Percentiles rank a stretch among this genome's conserved stretches.
These are phyloP conservation scores for Dryas iulia DNA, from an alignment of 1,140 invertebrate species.

Conservation along the genomic window DNA sequence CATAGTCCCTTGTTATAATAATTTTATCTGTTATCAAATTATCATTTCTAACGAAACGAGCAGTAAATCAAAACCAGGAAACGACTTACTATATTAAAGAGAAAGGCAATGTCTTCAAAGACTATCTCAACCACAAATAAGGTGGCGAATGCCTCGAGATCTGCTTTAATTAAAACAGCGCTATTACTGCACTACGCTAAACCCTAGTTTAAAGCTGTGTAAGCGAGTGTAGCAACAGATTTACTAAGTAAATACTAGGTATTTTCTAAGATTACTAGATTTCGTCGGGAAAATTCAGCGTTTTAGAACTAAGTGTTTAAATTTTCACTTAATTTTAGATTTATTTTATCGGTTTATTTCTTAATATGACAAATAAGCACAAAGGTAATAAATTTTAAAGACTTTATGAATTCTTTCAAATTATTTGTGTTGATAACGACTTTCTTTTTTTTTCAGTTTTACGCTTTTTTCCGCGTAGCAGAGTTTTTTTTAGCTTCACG, in stretches of 20 bases:
- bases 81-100: background rate
- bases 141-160: conserved; percentile 5
- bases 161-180: conserved; percentile 14
- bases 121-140: conserved; percentile 16
- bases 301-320: background rate
- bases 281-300: background rate
- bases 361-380: too few relatives aligned
- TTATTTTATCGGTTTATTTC: background rate
- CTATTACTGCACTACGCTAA: conserved; percentile 12
- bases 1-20: too few relatives aligned
- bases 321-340: background rate
- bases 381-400: background rate
- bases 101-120: conserved; percentile 1
- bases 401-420: too few relatives aligned
- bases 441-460: too few relatives aligned
- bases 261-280: conserved; percentile 5
- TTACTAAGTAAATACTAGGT: conserved; percentile 11
- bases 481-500: too few relatives aligned
- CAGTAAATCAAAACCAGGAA: background rate
- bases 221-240: conserved; percentile 7
- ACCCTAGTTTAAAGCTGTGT: conserved; percentile 10
- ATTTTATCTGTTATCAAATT: too few relatives aligned
- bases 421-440: too few relatives aligned
- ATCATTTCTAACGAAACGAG: too few relatives aligned
- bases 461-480: too few relatives aligned